Evolutionary conservation across 2,797 vertebrate species (phyloP).

Genomic region (Chaenodraco wilsoni): DNA sequence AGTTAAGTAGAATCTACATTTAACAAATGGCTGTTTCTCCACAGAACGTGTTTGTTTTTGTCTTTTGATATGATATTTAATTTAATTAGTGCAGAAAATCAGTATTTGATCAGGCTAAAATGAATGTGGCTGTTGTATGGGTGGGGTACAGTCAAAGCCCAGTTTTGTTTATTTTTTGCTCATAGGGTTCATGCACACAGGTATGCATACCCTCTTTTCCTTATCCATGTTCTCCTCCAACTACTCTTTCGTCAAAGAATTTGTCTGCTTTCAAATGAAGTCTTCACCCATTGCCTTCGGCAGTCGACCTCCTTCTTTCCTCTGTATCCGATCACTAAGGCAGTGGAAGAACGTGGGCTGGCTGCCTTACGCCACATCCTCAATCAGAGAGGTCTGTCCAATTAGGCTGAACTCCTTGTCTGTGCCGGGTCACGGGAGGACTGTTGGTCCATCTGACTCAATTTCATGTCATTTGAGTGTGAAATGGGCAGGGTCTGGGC

Average conservation of each 20-base stretch:
- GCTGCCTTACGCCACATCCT: constrained; percentile 47
- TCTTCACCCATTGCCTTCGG: constrained; percentile 35
- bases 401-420: constrained; percentile 74
- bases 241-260: constrained; percentile 26
- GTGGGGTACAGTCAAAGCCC: constrained; percentile 15
- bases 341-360: constrained; percentile 29
- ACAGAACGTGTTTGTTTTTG: constrained; percentile 42
- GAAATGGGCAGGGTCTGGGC: no score
- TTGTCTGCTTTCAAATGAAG: constrained; percentile 34
- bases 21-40: constrained; percentile 61
- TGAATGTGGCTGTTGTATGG: constrained; percentile 29
- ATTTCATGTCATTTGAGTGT: constrained; percentile 58
- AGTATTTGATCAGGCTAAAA: constrained; percentile 51
- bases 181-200: constrained; percentile 7
- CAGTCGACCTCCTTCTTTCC: constrained; percentile 36
- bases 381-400: constrained; percentile 67
- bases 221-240: constrained; percentile 10
- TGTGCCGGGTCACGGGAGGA: constrained; percentile 50
- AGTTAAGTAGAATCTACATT: constrained; percentile 42
- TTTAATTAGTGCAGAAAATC: constrained; percentile 19
- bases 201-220: constrained; percentile 5
- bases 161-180: constrained; percentile 5
- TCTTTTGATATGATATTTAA: constrained; percentile 54
- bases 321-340: constrained; percentile 41
- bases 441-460: constrained; percentile 42